Evolutionary conservation across 2,888 invertebrate species (phyloP).

Genomic region (Monochamus alternatus): DNA sequence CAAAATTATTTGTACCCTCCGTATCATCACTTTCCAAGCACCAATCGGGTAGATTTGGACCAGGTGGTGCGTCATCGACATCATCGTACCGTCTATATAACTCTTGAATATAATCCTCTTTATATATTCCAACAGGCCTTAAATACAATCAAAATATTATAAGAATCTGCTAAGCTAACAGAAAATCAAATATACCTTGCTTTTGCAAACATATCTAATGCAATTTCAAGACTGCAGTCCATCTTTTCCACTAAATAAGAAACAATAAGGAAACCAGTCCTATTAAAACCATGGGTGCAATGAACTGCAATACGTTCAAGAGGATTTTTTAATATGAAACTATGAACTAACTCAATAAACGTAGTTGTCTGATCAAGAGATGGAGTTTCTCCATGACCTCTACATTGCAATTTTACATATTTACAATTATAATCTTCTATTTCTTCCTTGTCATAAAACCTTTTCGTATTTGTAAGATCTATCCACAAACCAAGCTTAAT

Average conservation of each 20-base stretch:
- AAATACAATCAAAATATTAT: slow-evolving; percentile 37
- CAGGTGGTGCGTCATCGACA: slow-evolving; percentile 78
- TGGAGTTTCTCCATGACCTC: slow-evolving; percentile 95
- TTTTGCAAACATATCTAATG: slow-evolving; percentile 83
- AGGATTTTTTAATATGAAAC: slow-evolving; percentile 86
- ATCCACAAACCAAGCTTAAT: slow-evolving; percentile 95
- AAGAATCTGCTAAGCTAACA: slow-evolving; percentile 3
- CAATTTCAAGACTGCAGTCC: slow-evolving; percentile 89
- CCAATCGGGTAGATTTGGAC: slow-evolving; percentile 91
- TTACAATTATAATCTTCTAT: slow-evolving; percentile 84
- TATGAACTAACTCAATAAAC: slow-evolving; percentile 88
- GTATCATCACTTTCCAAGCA: slow-evolving; percentile 75
- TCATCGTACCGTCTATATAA: slow-evolving; percentile 87
- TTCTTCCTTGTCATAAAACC: slow-evolving; percentile 91
- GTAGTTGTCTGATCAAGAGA: slow-evolving; percentile 85
- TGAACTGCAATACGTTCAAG: slow-evolving; percentile 88
- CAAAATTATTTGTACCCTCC: slow-evolving; percentile 55
- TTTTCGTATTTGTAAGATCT: slow-evolving; percentile 94
- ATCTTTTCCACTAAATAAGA: slow-evolving; percentile 91
- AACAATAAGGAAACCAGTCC: slow-evolving; percentile 96
- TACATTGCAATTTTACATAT: slow-evolving; percentile 91
- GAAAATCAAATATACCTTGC: slow-evolving; percentile 72
- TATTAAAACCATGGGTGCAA: slow-evolving; percentile 98
- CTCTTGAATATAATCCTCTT: slow-evolving; percentile 94
- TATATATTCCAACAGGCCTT: slow-evolving; percentile 97